phyloP scores from a whole-genome alignment of 1,140 invertebrate genomes.

The Ctenoplectra terminalis region DNA sequence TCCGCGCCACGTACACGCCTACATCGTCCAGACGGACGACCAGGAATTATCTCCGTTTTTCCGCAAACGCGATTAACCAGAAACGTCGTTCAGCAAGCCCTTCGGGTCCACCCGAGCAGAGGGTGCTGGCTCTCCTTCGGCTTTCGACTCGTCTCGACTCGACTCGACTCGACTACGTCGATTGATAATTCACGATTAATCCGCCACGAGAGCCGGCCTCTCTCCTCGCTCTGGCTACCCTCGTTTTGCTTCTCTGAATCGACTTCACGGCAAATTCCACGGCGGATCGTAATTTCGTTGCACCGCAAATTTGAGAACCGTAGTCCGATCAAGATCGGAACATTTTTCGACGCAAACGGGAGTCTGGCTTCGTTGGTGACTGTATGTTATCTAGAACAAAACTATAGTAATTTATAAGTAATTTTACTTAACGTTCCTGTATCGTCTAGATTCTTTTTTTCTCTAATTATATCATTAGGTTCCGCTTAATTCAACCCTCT shows the following conservation, averaged over 20 bases:
- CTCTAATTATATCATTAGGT: no score
- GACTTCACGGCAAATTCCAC: slow-evolving; percentile 57
- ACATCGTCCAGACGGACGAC: slow-evolving; percentile 73
- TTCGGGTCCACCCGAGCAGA: slow-evolving; percentile 49
- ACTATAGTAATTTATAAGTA: no score
- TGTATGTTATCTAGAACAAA: no score
- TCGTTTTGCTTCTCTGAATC: slow-evolving; percentile 17
- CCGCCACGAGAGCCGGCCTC: slow-evolving; percentile 51
- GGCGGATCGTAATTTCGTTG: slow-evolving; percentile 56
- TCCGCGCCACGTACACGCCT: slow-evolving; percentile 64
- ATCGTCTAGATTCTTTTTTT: no score
- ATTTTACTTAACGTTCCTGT: no score
- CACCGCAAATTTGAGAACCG: slow-evolving; percentile 43
- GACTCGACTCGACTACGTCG: slow-evolving; percentile 59
- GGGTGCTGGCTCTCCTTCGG: slow-evolving; percentile 57
- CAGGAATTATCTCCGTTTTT: slow-evolving; percentile 80
- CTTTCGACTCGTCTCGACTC: slow-evolving; percentile 65
- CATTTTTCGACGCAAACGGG: no score
- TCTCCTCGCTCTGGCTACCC: slow-evolving; percentile 24
- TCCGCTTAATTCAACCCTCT: no score
- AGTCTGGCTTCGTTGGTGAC: no score
- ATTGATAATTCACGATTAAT: slow-evolving; percentile 72
- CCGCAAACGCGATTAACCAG: slow-evolving; percentile 80
- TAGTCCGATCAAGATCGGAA: no score
- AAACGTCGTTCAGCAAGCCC: slow-evolving; percentile 72